Evolutionary conservation across 2,113 vertebrate genomes (phyloP).

Genomic region (Sinocyclocheilus anophthalmus): DNA sequence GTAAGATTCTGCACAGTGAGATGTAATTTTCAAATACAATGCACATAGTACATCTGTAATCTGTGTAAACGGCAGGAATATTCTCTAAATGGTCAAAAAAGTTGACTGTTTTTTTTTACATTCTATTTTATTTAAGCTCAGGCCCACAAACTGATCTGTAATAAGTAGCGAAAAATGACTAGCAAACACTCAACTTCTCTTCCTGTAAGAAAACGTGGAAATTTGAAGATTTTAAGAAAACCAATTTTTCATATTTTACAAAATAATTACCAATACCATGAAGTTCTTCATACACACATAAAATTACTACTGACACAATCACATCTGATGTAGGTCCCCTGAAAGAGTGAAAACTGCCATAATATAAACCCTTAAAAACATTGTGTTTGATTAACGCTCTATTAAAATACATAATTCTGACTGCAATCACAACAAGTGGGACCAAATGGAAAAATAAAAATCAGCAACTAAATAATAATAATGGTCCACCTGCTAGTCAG

Average conservation of each 20-base stretch:
- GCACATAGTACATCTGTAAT: background rate
- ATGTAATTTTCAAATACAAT: background rate
- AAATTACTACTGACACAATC: background rate
- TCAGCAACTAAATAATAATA: background rate
- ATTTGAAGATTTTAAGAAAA: background rate
- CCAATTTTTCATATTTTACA: background rate
- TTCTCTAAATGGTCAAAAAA: background rate
- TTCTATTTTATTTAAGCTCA: background rate
- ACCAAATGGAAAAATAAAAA: background rate
- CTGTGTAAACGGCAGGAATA: background rate
- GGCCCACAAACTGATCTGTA: background rate
- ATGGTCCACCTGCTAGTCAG: background rate
- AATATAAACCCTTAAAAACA: background rate
- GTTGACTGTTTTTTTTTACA: background rate
- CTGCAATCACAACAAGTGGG: background rate
- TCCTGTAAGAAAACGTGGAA: background rate
- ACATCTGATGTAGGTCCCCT: conserved; percentile 22
- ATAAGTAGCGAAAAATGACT: background rate
- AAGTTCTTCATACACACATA: background rate
- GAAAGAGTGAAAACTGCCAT: background rate
- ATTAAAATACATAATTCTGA: conserved; percentile 10
- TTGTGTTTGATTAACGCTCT: conserved; percentile 38
- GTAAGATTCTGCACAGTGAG: background rate
- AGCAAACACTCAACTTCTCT: background rate
- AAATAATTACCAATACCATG: background rate